Evolutionary conservation across 2,888 invertebrate species (phyloP), one percentile per base, ranked within the genome.

Genomic region (Lycocerus yunnanus): DNA sequence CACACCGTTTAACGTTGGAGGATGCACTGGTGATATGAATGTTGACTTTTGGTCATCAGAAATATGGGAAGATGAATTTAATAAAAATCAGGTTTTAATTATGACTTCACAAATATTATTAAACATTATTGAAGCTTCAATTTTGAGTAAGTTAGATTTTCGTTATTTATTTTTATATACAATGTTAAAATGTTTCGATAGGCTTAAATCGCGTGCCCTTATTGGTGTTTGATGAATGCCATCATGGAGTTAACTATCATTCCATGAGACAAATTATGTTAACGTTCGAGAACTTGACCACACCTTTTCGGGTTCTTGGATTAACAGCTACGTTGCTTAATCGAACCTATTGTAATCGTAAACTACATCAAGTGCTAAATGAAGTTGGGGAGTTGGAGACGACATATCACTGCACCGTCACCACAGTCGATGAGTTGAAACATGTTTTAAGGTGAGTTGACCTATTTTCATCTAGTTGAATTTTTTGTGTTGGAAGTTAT

Each of bases 221-320:
- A 24, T 84, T 98, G 10, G 92, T 99, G 75, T 93, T 99, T 82
- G 99, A 99, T 86, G 99, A 99, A 85, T 99, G 99, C 82, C 99
- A 99, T 84, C 93, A 94, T 83, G 96, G 93, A 0, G 93, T 94
- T 0, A 91, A 91, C 15, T 90, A 92, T 73, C 96, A 97, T 85
- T 93, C 95, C 0, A 97, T 96, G 93, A 88, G 93, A 15, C 88
- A 91, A 75, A 90, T 97, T 11, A 93, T 94, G 92, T 90, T 90
- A 74, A 85, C 88, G 3, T 93, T 93, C 81, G 88, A 90, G 77
- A 79, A 82, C 14, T 87, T 87, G 18, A 61, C 81, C 0, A 75
- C 89, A 1, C 89, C 91, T 15, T 96, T 97, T 0, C 89, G 93
- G 82, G 90, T 98, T 16, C 88, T 99, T 15, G 94, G 97, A 0